These are phyloP conservation scores for Ara ararauna DNA, from an alignment of 2,797 vertebrate species.

Conservation along the genomic window DNA sequence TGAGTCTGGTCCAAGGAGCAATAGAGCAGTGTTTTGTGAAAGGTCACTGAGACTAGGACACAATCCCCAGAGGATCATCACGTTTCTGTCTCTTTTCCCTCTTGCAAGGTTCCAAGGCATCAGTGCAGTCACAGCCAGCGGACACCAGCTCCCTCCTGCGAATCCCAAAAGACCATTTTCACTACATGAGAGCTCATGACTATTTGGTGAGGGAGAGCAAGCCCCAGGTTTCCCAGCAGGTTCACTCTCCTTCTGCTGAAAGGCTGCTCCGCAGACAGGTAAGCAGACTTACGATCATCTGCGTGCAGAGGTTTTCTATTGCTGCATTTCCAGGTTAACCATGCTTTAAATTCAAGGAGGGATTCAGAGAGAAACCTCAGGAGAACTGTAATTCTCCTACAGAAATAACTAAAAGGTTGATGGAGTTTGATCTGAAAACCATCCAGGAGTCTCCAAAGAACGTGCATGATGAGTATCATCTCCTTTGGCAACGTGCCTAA, in stretches of 20 bases:
- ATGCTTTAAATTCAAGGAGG: constrained; percentile 18
- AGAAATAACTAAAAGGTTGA: constrained; percentile 51
- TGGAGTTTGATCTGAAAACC: constrained; percentile 49
- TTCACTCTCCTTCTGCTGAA: constrained; percentile 84
- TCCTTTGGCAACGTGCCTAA: constrained; percentile 49
- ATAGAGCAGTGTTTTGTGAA: not conserved
- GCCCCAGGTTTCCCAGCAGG: constrained; percentile 82
- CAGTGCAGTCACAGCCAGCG: constrained; percentile 85
- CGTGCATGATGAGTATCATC: constrained; percentile 20
- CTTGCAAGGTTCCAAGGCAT: constrained; percentile 85
- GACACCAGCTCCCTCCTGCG: constrained; percentile 79
- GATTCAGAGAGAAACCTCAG: not conserved
- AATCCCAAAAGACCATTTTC: constrained; percentile 84
- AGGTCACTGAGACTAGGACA: not conserved
- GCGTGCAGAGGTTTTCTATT: not conserved
- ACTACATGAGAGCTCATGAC: constrained; percentile 83
- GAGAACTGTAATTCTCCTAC: constrained; percentile 36
- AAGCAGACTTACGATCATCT: not conserved
- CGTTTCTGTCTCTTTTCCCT: not conserved
- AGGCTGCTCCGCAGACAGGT: constrained; percentile 95
- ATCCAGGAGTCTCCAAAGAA: constrained; percentile 45
- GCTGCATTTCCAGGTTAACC: not conserved
- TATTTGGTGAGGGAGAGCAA: constrained; percentile 82
- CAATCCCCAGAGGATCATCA: not conserved
- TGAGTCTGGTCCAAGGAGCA: not conserved